Conservation (phyloP, 2,888 invertebrate genomes). For the Drosophila acutilabella region DNA sequence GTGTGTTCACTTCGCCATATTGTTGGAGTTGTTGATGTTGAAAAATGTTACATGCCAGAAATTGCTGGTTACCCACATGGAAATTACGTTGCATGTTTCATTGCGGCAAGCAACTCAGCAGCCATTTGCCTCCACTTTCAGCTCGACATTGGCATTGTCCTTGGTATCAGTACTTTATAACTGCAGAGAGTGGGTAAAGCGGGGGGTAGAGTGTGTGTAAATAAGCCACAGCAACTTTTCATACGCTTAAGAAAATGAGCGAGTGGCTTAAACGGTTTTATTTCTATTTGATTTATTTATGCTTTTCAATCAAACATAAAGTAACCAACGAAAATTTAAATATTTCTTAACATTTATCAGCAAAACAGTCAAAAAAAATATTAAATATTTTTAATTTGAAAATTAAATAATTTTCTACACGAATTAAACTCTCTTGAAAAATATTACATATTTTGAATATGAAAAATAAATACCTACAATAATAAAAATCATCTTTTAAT, state of each 20-base stretch:
- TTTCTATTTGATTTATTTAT: neutral
- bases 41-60: slow-evolving; percentile 82
- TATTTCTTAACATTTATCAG: neutral
- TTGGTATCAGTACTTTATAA: slow-evolving; percentile 6
- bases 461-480: no score
- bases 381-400: no score
- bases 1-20: slow-evolving; percentile 66
- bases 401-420: no score
- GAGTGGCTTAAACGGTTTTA: neutral
- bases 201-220: neutral
- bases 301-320: neutral
- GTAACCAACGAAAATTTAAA: neutral
- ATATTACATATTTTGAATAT: no score
- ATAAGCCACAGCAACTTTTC: slow-evolving; percentile 12
- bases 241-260: slow-evolving; percentile 2
- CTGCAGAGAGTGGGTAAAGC: slow-evolving; percentile 1
- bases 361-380: neutral
- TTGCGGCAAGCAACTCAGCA: slow-evolving; percentile 48
- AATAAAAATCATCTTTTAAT: no score
- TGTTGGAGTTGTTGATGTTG: slow-evolving; percentile 80
- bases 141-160: slow-evolving; percentile 20
- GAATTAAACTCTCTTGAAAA: no score
- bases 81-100: slow-evolving; percentile 80
- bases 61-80: slow-evolving; percentile 82
- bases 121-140: slow-evolving; percentile 26